Evolutionary conservation across 1,140 invertebrate species (phyloP).

Genomic region (Dufourea novaeangliae): DNA sequence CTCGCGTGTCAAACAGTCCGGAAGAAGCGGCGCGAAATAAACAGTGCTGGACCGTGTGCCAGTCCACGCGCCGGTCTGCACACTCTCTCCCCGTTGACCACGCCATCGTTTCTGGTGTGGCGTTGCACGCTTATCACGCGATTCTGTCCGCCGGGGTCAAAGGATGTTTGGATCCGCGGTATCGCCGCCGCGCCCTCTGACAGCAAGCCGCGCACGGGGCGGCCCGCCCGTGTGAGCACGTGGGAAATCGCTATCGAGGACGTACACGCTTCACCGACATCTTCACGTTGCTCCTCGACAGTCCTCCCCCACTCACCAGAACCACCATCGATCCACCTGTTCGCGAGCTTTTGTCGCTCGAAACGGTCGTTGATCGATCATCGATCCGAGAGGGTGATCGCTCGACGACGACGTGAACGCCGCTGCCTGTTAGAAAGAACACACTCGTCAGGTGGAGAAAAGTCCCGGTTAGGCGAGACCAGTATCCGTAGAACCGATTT

Average conservation of each 20-base stretch:
- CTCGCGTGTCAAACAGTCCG: neutral
- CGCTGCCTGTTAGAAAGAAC: neutral
- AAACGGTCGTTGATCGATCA: neutral
- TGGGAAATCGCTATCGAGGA: constrained; percentile 46
- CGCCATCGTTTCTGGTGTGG: too few relatives aligned
- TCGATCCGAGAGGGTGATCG: neutral
- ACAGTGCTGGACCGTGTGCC: neutral
- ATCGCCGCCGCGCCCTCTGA: constrained; percentile 59
- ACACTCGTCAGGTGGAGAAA: neutral
- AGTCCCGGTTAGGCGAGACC: neutral
- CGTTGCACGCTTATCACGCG: constrained; percentile 12
- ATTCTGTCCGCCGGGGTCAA: constrained; percentile 16
- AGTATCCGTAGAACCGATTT: neutral
- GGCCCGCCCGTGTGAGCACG: constrained; percentile 64
- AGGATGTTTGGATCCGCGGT: constrained; percentile 39
- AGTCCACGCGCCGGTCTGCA: constrained; percentile 6
- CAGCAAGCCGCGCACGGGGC: constrained; percentile 53
- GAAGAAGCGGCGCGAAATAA: constrained; percentile 7
- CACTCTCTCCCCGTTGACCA: neutral
- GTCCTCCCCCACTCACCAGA: neutral
- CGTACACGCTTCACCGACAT: neutral
- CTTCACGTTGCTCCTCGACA: neutral
- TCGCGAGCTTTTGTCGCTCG: neutral
- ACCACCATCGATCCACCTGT: constrained; percentile 8
- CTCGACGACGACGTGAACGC: neutral